These are phyloP conservation scores for Cactoblastis cactorum DNA, from an alignment of 2,888 invertebrate genomes.

Conservation along the genomic window DNA sequence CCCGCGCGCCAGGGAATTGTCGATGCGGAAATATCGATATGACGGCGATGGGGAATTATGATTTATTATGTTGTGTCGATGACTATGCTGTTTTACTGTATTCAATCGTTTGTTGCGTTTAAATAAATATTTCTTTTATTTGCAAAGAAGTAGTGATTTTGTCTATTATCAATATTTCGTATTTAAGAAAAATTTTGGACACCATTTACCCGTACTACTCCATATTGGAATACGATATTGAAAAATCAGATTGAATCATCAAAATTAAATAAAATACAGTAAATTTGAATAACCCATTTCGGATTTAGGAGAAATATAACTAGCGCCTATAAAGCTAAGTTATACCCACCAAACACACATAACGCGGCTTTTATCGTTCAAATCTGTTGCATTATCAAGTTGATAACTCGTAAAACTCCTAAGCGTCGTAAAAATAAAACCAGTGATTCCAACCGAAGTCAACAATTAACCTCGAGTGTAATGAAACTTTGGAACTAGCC, in stretches of 20 bases:
- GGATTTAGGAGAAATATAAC: neutral
- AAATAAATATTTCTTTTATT: too few relatives aligned
- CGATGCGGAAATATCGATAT: slow-evolving; percentile 45
- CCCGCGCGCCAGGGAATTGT: slow-evolving; percentile 33
- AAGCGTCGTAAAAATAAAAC: slow-evolving; percentile 62
- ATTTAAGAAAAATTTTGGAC: too few relatives aligned
- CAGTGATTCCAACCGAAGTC: slow-evolving; percentile 56
- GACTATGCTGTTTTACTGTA: neutral
- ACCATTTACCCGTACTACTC: too few relatives aligned
- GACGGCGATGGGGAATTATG: slow-evolving; percentile 31
- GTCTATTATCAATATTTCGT: too few relatives aligned
- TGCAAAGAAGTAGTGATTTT: too few relatives aligned
- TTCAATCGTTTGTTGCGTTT: too few relatives aligned
- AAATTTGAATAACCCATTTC: neutral
- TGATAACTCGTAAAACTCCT: slow-evolving; percentile 57
- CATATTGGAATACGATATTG: neutral
- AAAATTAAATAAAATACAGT: neutral
- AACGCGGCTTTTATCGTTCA: slow-evolving; percentile 30
- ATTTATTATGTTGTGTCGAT: slow-evolving; percentile 2
- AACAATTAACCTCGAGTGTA: slow-evolving; percentile 72
- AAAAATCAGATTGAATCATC: neutral
- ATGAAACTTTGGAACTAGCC: slow-evolving; percentile 72
- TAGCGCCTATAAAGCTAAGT: neutral
- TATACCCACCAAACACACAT: slow-evolving; percentile 19
- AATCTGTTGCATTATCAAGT: slow-evolving; percentile 47